These are phyloP conservation scores for Lamellibrachia satsuma DNA, from an alignment of 2,888 invertebrate genomes.

Conservation along the genomic window DNA sequence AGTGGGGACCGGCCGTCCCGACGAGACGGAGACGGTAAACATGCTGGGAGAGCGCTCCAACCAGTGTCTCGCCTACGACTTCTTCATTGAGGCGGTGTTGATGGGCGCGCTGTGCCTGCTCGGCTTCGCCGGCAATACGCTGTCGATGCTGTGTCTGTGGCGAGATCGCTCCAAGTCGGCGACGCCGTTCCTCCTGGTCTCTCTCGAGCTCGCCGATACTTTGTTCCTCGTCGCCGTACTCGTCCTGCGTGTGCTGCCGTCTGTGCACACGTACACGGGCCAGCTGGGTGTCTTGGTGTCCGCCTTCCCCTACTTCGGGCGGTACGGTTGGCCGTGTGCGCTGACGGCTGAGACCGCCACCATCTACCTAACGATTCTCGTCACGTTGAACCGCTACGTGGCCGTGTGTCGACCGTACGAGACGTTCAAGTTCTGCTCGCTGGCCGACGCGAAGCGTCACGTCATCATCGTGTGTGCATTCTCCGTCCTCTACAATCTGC, in stretches of 20 bases:
- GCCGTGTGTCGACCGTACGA: slow-evolving; percentile 43
- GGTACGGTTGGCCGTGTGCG: slow-evolving; percentile 41
- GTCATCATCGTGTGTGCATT: slow-evolving; percentile 39
- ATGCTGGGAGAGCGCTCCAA: neutral
- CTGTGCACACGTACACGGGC: slow-evolving; percentile 34
- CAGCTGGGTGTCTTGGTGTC: slow-evolving; percentile 21
- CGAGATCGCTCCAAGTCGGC: slow-evolving; percentile 45
- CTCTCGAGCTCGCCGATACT: slow-evolving; percentile 44
- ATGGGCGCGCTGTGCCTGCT: slow-evolving; percentile 44
- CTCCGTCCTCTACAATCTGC: slow-evolving; percentile 41
- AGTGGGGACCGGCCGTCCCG: neutral
- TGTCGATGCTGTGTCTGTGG: slow-evolving; percentile 43
- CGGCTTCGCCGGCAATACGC: slow-evolving; percentile 44
- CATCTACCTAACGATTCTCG: slow-evolving; percentile 44
- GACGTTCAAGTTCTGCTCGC: slow-evolving; percentile 40
- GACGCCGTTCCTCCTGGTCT: slow-evolving; percentile 43
- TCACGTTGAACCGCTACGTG: slow-evolving; percentile 43
- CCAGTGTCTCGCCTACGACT: slow-evolving; percentile 37
- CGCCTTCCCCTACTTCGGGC: slow-evolving; percentile 38
- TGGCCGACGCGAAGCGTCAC: slow-evolving; percentile 39
- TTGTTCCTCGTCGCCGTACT: slow-evolving; percentile 43
- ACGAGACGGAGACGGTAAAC: neutral
- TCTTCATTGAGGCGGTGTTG: slow-evolving; percentile 43
- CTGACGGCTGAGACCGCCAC: slow-evolving; percentile 40
- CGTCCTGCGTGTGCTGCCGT: slow-evolving; percentile 41